Percentiles rank a stretch among this genome's conserved stretches.
These are phyloP conservation scores for Gallinago jamesoni DNA, from an alignment of 2,113 vertebrate species.

Conservation along the genomic window DNA sequence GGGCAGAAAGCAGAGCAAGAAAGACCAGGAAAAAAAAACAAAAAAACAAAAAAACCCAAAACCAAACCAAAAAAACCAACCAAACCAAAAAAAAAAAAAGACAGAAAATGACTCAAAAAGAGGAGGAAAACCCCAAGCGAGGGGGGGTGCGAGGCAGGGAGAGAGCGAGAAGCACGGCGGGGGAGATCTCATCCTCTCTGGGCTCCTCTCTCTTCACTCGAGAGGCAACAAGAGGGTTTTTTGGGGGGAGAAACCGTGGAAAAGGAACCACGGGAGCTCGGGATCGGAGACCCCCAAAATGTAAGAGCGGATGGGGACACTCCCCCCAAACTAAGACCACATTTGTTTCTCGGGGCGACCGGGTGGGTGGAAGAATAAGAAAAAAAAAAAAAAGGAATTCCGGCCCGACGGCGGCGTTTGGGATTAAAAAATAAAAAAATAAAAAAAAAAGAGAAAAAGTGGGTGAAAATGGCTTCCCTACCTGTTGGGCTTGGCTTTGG, in stretches of 20 bases:
- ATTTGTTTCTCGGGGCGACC: neutral
- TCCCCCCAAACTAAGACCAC: too few relatives aligned
- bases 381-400: too few relatives aligned
- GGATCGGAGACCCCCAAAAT: neutral
- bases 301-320: too few relatives aligned
- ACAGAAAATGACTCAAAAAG: neutral
- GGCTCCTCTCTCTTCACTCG: neutral
- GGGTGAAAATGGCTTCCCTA: slow-evolving; percentile 18
- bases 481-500: slow-evolving; percentile 86
- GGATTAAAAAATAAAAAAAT: too few relatives aligned
- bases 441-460: too few relatives aligned
- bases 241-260: too few relatives aligned
- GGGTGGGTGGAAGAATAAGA: too few relatives aligned
- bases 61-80: too few relatives aligned
- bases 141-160: neutral
- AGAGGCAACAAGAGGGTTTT: neutral
- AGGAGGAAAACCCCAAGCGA: neutral
- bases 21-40: neutral
- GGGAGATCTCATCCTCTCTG: neutral
- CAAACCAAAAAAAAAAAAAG: neutral
- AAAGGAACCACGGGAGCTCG: too few relatives aligned
- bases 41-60: too few relatives aligned
- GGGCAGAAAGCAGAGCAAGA: slow-evolving; percentile 43
- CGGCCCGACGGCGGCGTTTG: rapidly evolving
- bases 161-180: neutral